Conservation (phyloP, 2,797 vertebrate genomes). For the Dicrostonyx torquatus region DNA sequence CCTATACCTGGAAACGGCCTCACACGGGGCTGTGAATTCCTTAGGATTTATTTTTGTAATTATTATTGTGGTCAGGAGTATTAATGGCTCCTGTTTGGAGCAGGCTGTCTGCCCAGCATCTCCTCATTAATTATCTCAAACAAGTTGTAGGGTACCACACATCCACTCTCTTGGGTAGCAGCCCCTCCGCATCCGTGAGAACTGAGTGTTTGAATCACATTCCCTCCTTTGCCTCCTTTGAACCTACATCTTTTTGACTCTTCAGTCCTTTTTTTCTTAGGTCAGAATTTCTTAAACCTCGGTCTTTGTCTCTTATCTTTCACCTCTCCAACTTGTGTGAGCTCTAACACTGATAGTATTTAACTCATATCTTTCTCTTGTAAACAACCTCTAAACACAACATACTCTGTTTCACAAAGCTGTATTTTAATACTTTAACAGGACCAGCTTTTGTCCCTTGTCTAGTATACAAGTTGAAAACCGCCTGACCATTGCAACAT, state of each 20-base stretch:
- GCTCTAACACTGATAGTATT: neutral
- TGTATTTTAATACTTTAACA: neutral
- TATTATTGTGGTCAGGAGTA: neutral
- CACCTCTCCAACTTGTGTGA: neutral
- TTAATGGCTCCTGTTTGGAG: neutral
- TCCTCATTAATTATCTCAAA: neutral
- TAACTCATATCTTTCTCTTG: neutral
- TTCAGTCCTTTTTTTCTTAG: neutral
- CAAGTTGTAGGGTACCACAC: neutral
- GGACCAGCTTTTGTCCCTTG: neutral
- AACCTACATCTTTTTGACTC: neutral
- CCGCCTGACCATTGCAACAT: neutral
- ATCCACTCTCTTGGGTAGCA: neutral
- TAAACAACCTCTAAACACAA: neutral
- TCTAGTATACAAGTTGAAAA: neutral
- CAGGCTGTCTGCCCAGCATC: rapidly evolving
- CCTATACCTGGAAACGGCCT: neutral
- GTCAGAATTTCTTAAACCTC: neutral
- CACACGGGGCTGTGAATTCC: neutral
- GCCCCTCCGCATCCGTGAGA: neutral
- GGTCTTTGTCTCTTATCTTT: neutral
- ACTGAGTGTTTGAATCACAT: neutral
- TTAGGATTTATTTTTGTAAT: slow-evolving; percentile 7
- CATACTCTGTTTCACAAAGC: neutral
- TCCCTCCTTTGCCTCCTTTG: too few relatives aligned